Base-by-base conservation (phyloP, 2,888 invertebrate genomes). In the Trichogramma evanescens region DNA sequence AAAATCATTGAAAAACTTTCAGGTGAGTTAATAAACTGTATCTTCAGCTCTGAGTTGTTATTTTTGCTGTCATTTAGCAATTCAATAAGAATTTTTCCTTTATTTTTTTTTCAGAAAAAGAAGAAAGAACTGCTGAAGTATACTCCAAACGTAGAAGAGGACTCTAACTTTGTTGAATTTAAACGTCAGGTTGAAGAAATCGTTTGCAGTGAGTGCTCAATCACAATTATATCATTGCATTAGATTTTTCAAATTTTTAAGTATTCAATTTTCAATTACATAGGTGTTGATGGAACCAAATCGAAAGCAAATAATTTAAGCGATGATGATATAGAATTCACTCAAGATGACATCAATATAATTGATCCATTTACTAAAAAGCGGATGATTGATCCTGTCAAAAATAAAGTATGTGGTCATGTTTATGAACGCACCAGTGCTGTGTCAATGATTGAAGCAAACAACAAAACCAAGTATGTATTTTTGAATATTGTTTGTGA, bases 351-450 rank as follows among this genome's bases (percentile, higher is more conserved):
- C 1, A 54, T 75, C 10, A 76, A 70, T 59, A 61, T 72, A 4
- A 73, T 77, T 9, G 77, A 77, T 68, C 77, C 77, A 41, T 73
- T 77, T 50, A 69, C 74, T 3, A 77, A 78, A 49, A 70, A 61
- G 13, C 66, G 72, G 59, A 77, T 78, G 68, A 66, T 65, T 3
- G 67, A 76, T 59, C 77, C 77, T 26, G 70, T 78, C 26, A 74
- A 67, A 64, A 78, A 77, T 63, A 65, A 50, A 10, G 56, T 60
- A 26, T 77, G 77, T 58, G 73, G 73, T 13, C 77, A 78, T 43
- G 66, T 74, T 6, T 77, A 77, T 58, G 77, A 77, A 56, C 66
- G 65, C 42, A 66, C 65, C 6, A 73, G 68, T 54, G 68, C 75
- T 6, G 63, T 45, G 5, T 64, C 67, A 13, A 58, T 77, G 50